Base-by-base conservation (phyloP, 2,113 vertebrate genomes). In the Melanocharis versteri region DNA sequence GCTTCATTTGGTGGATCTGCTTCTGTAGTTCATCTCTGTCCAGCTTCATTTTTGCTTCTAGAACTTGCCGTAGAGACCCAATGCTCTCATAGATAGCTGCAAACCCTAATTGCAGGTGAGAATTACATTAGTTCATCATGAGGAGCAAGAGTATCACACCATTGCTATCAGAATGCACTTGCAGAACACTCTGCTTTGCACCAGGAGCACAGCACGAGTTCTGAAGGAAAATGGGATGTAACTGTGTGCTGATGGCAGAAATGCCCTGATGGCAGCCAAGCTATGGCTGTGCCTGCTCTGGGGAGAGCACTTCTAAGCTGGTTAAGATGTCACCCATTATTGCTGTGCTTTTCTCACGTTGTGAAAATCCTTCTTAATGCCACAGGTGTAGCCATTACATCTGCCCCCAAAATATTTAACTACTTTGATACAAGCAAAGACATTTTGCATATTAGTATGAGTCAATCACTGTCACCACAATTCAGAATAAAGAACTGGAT, bases 1-100 rank as follows among this genome's bases (percentile, higher is more conserved):
- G 95, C 92, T 97, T 98, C 92, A 98, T 92, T 87, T 98, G 97
- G 35, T 97, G 96, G 68, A 98, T 98, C 93, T 98, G 98, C 91
- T 98, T 98, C 97, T 98, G 98, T 4, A 98, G 95, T 35, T 98
- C 98, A 12, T 98, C 98, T 95, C 93, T 98, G 93, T 98, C 98
- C 90, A 98, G 94, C 89, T 98, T 98, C 97, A 98, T 98, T 97
- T 98, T 98, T 1, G 97, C 97, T 94, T 98, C 98, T 3, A 98
- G 97, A 73, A 98, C 97, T 97, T 98, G 97, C 79, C 97, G 97
- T 79, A 98, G 97, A 62, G 98, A 98, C 35, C 98, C 98, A 80
- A 98, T 98, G 96, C 98, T 98, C 86, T 98, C 98, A 50, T 98
- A 98, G 94, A 98, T 98, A 50, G 98, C 97, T 37, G 98, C 94